Evolutionary conservation across 2,797 vertebrate genomes (phyloP).

Genomic region (Acomys russatus): DNA sequence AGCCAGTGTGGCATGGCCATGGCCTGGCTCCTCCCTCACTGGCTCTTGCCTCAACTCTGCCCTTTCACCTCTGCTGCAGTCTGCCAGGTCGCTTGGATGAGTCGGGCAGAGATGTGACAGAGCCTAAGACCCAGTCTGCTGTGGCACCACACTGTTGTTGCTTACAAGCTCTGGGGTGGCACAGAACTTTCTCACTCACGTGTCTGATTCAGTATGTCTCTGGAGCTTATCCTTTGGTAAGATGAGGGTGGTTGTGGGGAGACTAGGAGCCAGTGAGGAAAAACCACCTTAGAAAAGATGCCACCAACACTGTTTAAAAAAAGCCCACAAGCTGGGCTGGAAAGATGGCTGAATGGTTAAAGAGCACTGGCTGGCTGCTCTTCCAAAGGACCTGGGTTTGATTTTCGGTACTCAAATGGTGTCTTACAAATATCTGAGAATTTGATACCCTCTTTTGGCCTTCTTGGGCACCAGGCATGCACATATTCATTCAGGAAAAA

Average conservation of each 20-base stretch:
- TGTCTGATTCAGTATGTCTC: neutral
- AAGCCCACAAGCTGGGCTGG: neutral
- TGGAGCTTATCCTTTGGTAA: accelerated
- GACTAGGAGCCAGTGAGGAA: neutral
- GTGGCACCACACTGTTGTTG: neutral
- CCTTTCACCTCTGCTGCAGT: constrained; percentile 51
- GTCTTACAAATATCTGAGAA: neutral
- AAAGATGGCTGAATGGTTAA: neutral
- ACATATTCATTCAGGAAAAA: neutral
- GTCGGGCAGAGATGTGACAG: neutral
- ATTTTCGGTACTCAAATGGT: neutral
- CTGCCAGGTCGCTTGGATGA: neutral
- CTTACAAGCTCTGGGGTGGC: neutral
- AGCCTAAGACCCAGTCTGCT: neutral
- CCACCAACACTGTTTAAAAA: neutral
- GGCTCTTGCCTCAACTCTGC: constrained; percentile 37
- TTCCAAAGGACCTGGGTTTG: neutral
- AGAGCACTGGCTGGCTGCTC: neutral
- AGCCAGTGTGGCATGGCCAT: neutral
- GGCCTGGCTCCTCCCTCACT: neutral
- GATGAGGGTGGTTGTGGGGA: neutral
- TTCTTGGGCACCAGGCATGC: neutral
- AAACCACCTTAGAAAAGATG: neutral
- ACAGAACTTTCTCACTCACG: neutral
- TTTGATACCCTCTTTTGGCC: neutral